Evolutionary conservation across 2,888 invertebrate species (phyloP), one percentile per base, ranked within the genome.

Genomic region (Nemurella pictetii): DNA sequence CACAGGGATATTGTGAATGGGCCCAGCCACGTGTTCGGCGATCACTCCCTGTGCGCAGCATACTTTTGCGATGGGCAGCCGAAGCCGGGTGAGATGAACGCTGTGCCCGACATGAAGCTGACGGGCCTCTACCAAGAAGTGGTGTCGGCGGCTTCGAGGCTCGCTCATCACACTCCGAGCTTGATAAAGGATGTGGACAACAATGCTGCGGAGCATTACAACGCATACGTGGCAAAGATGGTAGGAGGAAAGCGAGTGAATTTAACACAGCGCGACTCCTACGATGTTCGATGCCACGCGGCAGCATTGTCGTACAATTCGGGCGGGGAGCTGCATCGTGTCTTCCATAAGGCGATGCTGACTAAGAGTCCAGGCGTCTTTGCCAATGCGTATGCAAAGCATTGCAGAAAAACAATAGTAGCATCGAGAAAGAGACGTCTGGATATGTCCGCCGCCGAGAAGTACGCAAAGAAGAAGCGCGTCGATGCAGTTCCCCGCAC

Each of bases 21-120:
- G 4, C 85, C 85, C 73, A 83, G 84, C 20, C 86, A 85, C 74
- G 84, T 86, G 36, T 86, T 86, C 26, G 83, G 86, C 0, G 84
- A 86, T 2, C 86, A 84, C 36, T 15, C 35, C 27, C 5, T 35
- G 7, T 86, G 86, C 32, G 75, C 75, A 2, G 36, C 30, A 0
- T 84, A 84, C 36, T 86, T 85, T 55, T 85, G 86, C 35, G 55
- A 80, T 20, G 84, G 80, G 7, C 3, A 27, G 20, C n/a, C 36
- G 75, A 85, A 85, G 55, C 32, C 30, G 35, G 85, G 83, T 15
- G 84, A 85, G 35, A 26, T 26, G 27, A 85, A 86, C 30, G 9
- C 36, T n/a, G 82, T 77, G 0, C 36, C 78, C 20, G 83, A 85
- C 20, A 25, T 85, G 78, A 74, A 82, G 55, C 3, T 35, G 27